phyloP scores from a whole-genome alignment of 2,888 invertebrate genomes.

The Temnothorax rugatulus region DNA sequence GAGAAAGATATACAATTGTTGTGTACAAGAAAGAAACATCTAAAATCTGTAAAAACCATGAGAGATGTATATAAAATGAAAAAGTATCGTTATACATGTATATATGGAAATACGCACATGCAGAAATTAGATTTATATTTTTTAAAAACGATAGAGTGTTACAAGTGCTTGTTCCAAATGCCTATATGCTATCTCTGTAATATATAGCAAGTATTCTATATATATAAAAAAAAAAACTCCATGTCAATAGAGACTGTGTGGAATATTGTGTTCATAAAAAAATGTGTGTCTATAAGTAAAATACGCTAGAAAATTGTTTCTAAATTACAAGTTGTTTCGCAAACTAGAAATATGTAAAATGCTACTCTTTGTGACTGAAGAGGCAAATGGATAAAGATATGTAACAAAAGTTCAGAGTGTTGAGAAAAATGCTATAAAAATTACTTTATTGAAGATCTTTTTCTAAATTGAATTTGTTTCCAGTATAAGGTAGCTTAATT shows the following conservation, averaged over 20 bases:
- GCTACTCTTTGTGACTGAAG: background rate
- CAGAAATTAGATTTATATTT: constrained; percentile 45
- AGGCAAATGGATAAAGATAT: background rate
- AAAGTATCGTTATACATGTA: constrained; percentile 46
- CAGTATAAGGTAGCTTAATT: constrained; percentile 6
- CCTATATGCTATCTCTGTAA: background rate
- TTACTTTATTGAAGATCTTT: constrained; percentile 8
- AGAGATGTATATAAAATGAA: constrained; percentile 48
- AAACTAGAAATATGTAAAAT: background rate
- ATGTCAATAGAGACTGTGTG: background rate
- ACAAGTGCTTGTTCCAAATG: constrained; percentile 11
- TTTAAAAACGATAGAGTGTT: constrained; percentile 43
- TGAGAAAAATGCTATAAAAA: constrained; percentile 13
- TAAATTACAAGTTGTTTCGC: background rate
- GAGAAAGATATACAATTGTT: constrained; percentile 36
- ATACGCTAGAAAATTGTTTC: background rate
- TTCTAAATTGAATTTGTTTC: constrained; percentile 26
- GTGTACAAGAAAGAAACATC: constrained; percentile 1
- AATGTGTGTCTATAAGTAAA: background rate
- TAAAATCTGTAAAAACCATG: constrained; percentile 20
- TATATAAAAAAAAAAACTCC: background rate
- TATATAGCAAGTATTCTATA: background rate
- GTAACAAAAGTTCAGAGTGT: background rate
- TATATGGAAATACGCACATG: constrained; percentile 53
- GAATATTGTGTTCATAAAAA: background rate